These are phyloP conservation scores for Elephantulus edwardii DNA, from an alignment of 2,113 vertebrate genomes.

Conservation along the genomic window DNA sequence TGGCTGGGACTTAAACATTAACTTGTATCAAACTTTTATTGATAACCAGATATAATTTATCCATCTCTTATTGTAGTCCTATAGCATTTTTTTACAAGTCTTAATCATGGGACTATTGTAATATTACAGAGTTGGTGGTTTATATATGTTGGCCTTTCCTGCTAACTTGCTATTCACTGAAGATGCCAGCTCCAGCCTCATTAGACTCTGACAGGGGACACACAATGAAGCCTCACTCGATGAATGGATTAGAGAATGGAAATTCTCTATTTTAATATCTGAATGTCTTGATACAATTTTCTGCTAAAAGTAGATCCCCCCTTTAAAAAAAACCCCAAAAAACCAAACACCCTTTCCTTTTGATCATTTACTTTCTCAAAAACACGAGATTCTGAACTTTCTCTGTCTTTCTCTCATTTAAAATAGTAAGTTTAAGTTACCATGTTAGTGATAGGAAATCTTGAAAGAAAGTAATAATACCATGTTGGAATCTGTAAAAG, in stretches of 20 bases:
- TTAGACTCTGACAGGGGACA: neutral
- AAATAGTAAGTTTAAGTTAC: neutral
- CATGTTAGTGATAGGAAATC: neutral
- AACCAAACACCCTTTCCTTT: neutral
- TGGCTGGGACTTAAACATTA: neutral
- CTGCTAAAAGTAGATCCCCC: constrained; percentile 1
- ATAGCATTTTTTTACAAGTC: neutral
- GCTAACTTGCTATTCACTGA: neutral
- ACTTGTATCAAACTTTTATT: neutral
- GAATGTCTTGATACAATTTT: neutral
- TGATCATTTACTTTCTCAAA: constrained; percentile 11
- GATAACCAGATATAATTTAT: neutral
- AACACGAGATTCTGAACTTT: neutral
- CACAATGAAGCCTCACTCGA: neutral
- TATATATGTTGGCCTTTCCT: neutral
- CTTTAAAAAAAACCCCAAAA: no score
- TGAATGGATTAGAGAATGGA: neutral
- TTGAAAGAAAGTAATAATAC: constrained; percentile 10
- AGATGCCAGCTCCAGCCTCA: neutral
- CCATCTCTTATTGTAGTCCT: neutral
- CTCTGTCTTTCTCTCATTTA: neutral
- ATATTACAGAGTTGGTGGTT: neutral
- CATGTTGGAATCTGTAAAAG: constrained; percentile 11
- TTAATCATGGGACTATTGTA: neutral
- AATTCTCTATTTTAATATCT: constrained; percentile 34